Evolutionary conservation across 2,797 vertebrate species (phyloP).

Genomic region (Enteromius afrohamiltoni): DNA sequence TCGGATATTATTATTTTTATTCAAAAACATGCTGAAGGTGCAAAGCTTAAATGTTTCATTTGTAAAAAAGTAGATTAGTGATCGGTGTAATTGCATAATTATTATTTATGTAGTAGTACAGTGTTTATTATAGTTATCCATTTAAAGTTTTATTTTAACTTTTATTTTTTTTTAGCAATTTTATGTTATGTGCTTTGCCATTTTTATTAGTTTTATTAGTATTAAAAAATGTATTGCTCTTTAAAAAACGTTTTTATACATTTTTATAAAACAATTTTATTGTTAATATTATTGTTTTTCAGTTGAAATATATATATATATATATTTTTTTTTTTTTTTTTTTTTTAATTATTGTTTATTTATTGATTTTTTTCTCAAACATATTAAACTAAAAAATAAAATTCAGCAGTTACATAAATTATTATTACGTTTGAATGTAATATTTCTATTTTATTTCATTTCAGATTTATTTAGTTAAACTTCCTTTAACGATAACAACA

Average conservation of each 20-base stretch:
- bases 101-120: neutral
- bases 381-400: no score
- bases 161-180: neutral
- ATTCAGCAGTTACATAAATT: no score
- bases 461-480: neutral
- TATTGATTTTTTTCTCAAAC: neutral
- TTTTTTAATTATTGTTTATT: no score
- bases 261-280: neutral
- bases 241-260: neutral
- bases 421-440: neutral
- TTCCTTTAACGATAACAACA: neutral
- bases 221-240: neutral
- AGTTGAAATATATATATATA: no score
- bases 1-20: neutral
- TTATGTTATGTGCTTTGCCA: neutral
- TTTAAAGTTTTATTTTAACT: neutral
- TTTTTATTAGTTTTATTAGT: neutral
- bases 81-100: neutral
- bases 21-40: neutral
- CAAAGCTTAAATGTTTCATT: neutral
- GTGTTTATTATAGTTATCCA: neutral
- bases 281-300: no score
- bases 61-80: neutral
- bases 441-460: neutral
- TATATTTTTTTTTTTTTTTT: neutral